Conservation (phyloP, 2,113 vertebrate genomes). For the Sigmodon hispidus region DNA sequence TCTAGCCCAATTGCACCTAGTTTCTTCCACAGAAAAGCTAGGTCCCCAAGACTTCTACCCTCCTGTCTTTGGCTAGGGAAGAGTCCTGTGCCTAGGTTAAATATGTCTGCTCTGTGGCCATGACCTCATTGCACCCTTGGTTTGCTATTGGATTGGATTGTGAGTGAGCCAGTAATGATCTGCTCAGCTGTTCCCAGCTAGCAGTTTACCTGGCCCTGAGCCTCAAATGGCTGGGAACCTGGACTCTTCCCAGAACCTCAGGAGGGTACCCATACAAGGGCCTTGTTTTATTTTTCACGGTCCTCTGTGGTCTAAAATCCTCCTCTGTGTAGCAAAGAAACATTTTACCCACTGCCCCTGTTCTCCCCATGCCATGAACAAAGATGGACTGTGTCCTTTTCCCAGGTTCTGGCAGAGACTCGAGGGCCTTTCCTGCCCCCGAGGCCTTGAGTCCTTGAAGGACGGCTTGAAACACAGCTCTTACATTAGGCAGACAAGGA, state of each 20-base stretch:
- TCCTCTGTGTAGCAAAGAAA: conserved; percentile 20
- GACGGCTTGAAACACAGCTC: not conserved
- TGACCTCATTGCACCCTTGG: rapidly evolving
- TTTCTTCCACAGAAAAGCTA: not conserved
- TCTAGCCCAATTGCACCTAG: not conserved
- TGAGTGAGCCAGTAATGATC: not conserved
- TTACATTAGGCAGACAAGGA: not conserved
- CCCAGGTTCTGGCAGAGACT: not conserved
- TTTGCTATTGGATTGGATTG: rapidly evolving
- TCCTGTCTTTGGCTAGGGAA: too few species aligned
- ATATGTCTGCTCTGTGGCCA: not conserved
- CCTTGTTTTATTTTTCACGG: conserved; percentile 16
- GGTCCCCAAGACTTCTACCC: not conserved
- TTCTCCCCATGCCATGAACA: not conserved
- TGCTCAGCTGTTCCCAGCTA: not conserved
- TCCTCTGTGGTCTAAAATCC: not conserved
- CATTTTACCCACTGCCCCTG: not conserved
- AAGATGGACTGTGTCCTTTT: conserved; percentile 46
- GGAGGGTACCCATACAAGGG: not conserved
- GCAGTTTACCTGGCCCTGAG: not conserved
- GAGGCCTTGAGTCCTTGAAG: not conserved
- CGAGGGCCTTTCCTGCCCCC: not conserved
- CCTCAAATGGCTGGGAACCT: not conserved
- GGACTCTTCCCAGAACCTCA: conserved; percentile 41
- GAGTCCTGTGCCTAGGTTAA: not conserved